Base-by-base conservation (phyloP, 2,888 invertebrate genomes). In the Metellina segmentata region DNA sequence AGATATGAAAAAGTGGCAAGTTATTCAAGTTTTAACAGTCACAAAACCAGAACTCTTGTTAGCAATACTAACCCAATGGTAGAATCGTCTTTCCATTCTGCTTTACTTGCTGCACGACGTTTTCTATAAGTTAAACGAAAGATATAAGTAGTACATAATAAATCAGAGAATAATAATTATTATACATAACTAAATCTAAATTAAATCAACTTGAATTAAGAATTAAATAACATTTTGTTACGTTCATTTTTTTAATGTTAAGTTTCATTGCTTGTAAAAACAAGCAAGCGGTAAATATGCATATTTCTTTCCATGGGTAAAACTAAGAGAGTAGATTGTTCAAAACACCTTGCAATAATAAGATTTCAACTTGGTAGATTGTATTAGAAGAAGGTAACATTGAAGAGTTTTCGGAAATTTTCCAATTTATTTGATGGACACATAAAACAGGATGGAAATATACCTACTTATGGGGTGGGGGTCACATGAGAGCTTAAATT, bases 31-130 rank as follows among this genome's bases (percentile, higher is more conserved):
- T 16, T 69, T 69, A 69, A 69, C 13, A 69, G n/a, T 16, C n/a
- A n/a, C 13, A n/a, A 69, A 16, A 69, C 0, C 6, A 69, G 13
- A 69, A 69, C 5, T n/a, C 9, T n/a, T 11, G 7, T 19, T 19
- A 9, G 20, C n/a, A 72, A 19, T 16, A 49, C 61, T 85, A 51
- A 92, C 91, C 85, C 88, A 13, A 91, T 87, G 13, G 79, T 85
- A 9, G 52, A 52, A 69, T 61, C 79, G 74, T 88, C 88, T 51
- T 72, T 53, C 88, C 88, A 92, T 48, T 88, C 79, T 13, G 91
- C 85, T 81, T 88, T 53, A 16, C 19, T 85, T 7, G 79, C 52
- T 81, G 71, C 87, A 11, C 87, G 69, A 34, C 71, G 71, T 52
- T 87, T 89, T 19, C 82, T 89, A 61, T 11, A 72, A 74, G 6